phyloP scores from a whole-genome alignment of 2,888 invertebrate genomes.

The Kuschelorhynchus macadamiae region DNA sequence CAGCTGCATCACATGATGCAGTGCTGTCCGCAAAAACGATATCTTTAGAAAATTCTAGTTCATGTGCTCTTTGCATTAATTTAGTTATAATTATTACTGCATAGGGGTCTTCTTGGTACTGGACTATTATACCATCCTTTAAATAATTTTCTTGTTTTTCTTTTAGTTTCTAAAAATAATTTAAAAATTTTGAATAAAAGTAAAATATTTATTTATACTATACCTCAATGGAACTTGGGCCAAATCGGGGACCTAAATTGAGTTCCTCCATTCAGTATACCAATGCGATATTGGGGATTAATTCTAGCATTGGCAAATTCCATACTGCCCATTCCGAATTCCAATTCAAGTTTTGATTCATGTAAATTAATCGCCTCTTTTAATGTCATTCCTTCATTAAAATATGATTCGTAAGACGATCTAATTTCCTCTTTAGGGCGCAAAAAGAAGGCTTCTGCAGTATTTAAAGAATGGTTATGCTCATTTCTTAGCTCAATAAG shows the following conservation, averaged over 20 bases:
- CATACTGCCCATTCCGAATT: slow-evolving; percentile 5
- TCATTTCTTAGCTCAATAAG: slow-evolving; percentile 22
- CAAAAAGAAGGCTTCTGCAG: slow-evolving; percentile 7
- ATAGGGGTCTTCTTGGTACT: slow-evolving; percentile 5
- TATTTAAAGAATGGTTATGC: slow-evolving; percentile 29
- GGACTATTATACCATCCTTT: slow-evolving; percentile 3
- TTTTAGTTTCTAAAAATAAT: slow-evolving; percentile 21
- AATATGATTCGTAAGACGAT: slow-evolving; percentile 13
- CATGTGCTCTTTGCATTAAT: slow-evolving; percentile 33
- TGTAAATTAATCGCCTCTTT: slow-evolving; percentile 17
- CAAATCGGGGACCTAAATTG: slow-evolving; percentile 19
- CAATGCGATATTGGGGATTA: slow-evolving; percentile 24
- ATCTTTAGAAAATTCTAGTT: slow-evolving; percentile 11
- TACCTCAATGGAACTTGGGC: slow-evolving; percentile 7
- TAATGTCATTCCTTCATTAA: slow-evolving; percentile 15
- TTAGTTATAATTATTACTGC: slow-evolving; percentile 16
- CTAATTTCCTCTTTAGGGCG: slow-evolving; percentile 1
- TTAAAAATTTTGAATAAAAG: background rate
- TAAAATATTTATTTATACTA: background rate
- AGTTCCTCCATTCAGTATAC: background rate
- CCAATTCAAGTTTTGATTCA: slow-evolving; percentile 22
- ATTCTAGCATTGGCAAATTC: slow-evolving; percentile 10
- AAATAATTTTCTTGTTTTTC: slow-evolving; percentile 1
- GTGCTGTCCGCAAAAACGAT: slow-evolving; percentile 30
- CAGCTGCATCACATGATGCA: slow-evolving; percentile 21